These are phyloP conservation scores for Neotoma lepida DNA, from an alignment of 2,113 vertebrate species.

Conservation along the genomic window DNA sequence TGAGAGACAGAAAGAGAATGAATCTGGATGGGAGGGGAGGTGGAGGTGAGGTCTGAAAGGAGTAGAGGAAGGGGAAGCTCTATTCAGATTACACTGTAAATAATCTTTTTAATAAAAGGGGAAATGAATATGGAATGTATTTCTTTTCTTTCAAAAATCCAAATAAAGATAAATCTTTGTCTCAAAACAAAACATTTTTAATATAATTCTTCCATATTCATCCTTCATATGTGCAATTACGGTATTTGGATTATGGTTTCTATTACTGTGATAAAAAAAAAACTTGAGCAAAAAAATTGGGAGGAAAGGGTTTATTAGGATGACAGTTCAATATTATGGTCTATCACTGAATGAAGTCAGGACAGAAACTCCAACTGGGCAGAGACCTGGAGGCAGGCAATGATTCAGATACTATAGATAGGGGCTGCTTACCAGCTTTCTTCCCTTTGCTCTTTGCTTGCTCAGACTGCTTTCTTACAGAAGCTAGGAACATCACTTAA, in stretches of 20 bases:
- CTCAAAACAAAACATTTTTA: neutral
- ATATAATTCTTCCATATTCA: neutral
- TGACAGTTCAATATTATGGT: neutral
- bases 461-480: too few species aligned
- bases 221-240: neutral
- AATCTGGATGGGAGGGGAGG: accelerated
- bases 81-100: neutral
- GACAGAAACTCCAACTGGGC: neutral
- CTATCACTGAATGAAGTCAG: neutral
- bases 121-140: neutral
- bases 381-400: neutral
- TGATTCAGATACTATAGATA: too few species aligned
- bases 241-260: neutral
- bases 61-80: neutral
- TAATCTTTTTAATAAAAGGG: neutral
- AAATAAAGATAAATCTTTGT: neutral
- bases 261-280: neutral
- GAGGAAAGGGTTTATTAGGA: neutral
- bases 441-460: neutral
- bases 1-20: neutral
- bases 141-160: neutral
- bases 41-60: neutral
- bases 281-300: neutral
- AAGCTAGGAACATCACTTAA: neutral
- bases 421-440: neutral